Evolutionary conservation across 2,888 invertebrate genomes (phyloP).

Genomic region (Xestia ashworthii): DNA sequence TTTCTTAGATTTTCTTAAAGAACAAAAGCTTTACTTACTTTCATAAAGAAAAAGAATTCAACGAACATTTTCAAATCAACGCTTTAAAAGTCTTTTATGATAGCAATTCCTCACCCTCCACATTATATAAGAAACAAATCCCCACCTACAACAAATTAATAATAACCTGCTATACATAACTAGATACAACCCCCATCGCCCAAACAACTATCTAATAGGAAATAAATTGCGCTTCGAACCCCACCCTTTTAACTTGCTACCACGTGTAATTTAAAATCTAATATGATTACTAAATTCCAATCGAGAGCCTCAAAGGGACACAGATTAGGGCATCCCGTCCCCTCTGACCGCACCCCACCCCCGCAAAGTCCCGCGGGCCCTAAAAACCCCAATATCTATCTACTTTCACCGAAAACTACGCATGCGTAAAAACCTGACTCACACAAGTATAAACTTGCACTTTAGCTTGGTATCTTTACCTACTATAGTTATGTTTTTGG

Average conservation of each 20-base stretch:
- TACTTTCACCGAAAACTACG: constrained; percentile 87
- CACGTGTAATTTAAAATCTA: constrained; percentile 90
- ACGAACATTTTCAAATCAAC: background rate
- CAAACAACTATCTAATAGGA: constrained; percentile 84
- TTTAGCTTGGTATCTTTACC: constrained; percentile 74
- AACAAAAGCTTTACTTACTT: background rate
- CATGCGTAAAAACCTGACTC: constrained; percentile 89
- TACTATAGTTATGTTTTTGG: constrained; percentile 73
- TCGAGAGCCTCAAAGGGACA: constrained; percentile 88
- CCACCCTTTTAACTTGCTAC: constrained; percentile 84
- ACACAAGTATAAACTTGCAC: constrained; percentile 78
- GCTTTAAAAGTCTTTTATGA: background rate
- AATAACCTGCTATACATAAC: constrained; percentile 42
- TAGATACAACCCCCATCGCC: constrained; percentile 45
- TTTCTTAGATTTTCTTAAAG: background rate
- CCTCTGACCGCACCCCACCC: constrained; percentile 73
- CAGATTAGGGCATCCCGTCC: constrained; percentile 86
- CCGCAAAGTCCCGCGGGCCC: constrained; percentile 80
- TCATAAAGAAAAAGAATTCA: background rate
- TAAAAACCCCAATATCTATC: constrained; percentile 89
- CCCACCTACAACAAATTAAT: constrained; percentile 1
- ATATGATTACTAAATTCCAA: constrained; percentile 91
- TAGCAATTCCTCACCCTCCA: background rate
- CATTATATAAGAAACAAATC: background rate
- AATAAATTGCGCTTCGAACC: constrained; percentile 82